Base-by-base conservation (phyloP, 1,140 invertebrate species). In the Drosophila asahinai region DNA sequence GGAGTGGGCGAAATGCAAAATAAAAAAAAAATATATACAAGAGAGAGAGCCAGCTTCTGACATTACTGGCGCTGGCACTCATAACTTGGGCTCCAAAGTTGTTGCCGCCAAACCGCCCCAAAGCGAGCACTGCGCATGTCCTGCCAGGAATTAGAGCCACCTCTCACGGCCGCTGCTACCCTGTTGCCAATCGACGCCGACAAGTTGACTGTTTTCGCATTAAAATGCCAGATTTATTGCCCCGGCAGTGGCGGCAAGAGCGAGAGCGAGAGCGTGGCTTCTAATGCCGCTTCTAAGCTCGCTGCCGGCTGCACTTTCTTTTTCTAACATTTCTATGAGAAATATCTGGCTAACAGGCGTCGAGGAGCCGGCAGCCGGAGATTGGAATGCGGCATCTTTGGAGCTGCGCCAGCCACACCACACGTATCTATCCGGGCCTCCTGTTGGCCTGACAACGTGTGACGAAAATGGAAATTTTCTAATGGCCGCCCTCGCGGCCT, bases 401-500 rank as follows among this genome's bases (percentile, higher is more conserved):
- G 45, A 36, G 54, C 11, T 12, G 36, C 36, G 36, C 36, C 36
- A 9, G n/a, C 33, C 12, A 17, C 14, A 15, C 54, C 5, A 30
- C 9, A 40, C 4, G 36, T 14, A 47, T 33, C 54, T 57, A 57
- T 57, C 54, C 54, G 54, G 0, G 54, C n/a, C 43, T 67, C 62
- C 81, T 92, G 81, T 83, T 76, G 54, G 47, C 91, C 91, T 92
- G 91, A 80, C 79, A 83, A 86, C 78, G 79, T 92, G 91, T 92
- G 91, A 92, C 91, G 91, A 92, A 89, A 92, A 92, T 92, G 91
- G 91, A 92, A 92, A 91, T 92, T 92, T 91, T 91, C 86, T 91
- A 91, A 91, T 83, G 80, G 65, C 57, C 62, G 47, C 71, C 68
- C 48, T 19, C 30, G 54, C 45, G 54, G 54, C 22, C 38, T 71